Percentiles rank a stretch among this genome's conserved stretches.
These are phyloP conservation scores for Spodoptera exigua DNA, from an alignment of 2,888 invertebrate species.

Conservation along the genomic window DNA sequence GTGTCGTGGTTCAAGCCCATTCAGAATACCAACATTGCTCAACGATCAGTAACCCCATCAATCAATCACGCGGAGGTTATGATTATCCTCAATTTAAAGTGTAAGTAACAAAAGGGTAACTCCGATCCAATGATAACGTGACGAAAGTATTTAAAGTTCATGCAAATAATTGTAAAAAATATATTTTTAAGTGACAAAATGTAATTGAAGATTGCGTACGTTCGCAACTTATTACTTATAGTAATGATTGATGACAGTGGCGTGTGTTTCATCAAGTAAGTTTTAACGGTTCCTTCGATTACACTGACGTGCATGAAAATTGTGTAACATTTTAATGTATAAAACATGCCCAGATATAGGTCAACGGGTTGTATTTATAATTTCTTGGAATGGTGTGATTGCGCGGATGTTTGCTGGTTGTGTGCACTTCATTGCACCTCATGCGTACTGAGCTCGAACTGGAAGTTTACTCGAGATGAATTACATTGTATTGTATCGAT, in stretches of 20 bases:
- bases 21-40: constrained; percentile 61
- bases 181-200: constrained; percentile 55
- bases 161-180: constrained; percentile 60
- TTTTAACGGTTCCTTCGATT: constrained; percentile 68
- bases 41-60: constrained; percentile 63
- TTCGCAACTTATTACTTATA: constrained; percentile 57
- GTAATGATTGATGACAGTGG: constrained; percentile 63
- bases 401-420: constrained; percentile 81
- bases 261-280: constrained; percentile 67
- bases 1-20: constrained; percentile 58
- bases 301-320: constrained; percentile 74
- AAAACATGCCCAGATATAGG: constrained; percentile 81
- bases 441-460: constrained; percentile 61
- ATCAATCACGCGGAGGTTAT: constrained; percentile 65
- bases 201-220: constrained; percentile 55
- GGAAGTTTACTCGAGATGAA: constrained; percentile 70
- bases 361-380: constrained; percentile 80
- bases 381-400: constrained; percentile 82
- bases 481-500: constrained; percentile 74
- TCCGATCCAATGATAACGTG: constrained; percentile 49
- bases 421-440: constrained; percentile 70
- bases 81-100: constrained; percentile 66
- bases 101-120: constrained; percentile 57
- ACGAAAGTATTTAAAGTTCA: constrained; percentile 67
- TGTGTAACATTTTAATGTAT: constrained; percentile 82